A percentile compares a stretch with the other conserved stretches of the same genome.
Conservation (phyloP, 2,888 invertebrate species). For the Drosophila yooni region DNA sequence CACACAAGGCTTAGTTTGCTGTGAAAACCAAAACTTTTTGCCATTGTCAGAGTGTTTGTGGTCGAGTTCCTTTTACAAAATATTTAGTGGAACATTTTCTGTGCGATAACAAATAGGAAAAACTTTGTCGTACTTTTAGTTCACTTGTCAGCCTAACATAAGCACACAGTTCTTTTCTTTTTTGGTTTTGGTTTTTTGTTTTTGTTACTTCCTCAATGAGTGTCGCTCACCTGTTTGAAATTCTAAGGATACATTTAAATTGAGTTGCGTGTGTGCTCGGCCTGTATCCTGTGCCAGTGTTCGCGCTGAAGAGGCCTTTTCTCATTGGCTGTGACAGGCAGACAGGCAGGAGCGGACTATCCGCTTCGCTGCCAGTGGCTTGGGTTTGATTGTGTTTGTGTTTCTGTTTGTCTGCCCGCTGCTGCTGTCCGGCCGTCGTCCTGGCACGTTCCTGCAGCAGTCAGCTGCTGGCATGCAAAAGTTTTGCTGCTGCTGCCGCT, state of each 20-base stretch:
- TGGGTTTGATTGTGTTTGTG: constrained; percentile 5
- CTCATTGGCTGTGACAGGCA: constrained; percentile 55
- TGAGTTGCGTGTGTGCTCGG: constrained; percentile 69
- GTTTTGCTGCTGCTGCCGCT: constrained; percentile 39
- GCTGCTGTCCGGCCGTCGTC: constrained; percentile 27
- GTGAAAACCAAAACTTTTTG: neutral
- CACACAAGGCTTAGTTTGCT: constrained; percentile 1
- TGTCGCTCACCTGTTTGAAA: constrained; percentile 77
- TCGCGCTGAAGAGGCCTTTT: constrained; percentile 64
- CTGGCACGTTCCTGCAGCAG: constrained; percentile 72
- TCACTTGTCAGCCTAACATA: constrained; percentile 19
- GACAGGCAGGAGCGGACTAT: constrained; percentile 56
- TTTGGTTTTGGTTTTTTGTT: constrained; percentile 2
- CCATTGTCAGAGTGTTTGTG: constrained; percentile 6
- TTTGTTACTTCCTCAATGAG: constrained; percentile 49
- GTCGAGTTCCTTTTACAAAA: constrained; percentile 13
- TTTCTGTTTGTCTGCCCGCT: neutral
- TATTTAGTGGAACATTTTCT: constrained; percentile 9
- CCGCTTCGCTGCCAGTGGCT: constrained; percentile 30
- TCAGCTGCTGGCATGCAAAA: constrained; percentile 72
- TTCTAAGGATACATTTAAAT: constrained; percentile 79
- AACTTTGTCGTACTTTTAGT: constrained; percentile 29
- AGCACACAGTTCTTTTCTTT: constrained; percentile 6
- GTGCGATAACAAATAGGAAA: constrained; percentile 2
- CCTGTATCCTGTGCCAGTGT: constrained; percentile 68